These are phyloP conservation scores for Ctenodactylus gundi DNA, from an alignment of 2,113 vertebrate species.

Conservation along the genomic window DNA sequence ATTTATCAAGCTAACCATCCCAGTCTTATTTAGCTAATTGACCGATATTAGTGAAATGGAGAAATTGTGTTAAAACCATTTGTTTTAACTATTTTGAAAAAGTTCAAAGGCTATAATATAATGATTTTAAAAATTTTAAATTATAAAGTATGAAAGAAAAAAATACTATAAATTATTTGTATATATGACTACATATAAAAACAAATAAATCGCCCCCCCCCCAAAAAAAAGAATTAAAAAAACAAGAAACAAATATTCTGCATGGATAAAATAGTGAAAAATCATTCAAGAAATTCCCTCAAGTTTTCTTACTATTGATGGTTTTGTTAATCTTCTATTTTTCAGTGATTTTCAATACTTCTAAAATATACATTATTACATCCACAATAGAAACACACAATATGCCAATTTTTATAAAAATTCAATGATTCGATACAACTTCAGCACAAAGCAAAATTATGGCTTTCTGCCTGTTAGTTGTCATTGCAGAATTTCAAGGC, in stretches of 20 bases:
- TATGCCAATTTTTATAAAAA: conserved; percentile 53
- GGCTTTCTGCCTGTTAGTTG: conserved; percentile 27
- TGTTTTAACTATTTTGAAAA: neutral
- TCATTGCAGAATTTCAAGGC: conserved; percentile 51
- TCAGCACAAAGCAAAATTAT: conserved; percentile 40
- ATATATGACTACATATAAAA: neutral
- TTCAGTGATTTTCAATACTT: conserved; percentile 40
- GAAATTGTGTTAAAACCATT: neutral
- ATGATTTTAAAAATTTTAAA: neutral
- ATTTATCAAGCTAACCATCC: neutral
- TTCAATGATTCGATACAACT: conserved; percentile 43
- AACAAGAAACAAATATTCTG: neutral
- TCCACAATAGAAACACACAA: neutral
- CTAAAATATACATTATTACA: conserved; percentile 38
- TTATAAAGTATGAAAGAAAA: neutral
- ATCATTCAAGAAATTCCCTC: neutral
- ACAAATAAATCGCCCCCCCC: neutral
- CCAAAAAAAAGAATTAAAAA: neutral
- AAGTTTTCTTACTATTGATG: neutral
- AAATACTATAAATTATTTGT: neutral
- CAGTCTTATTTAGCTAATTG: neutral
- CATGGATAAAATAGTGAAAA: neutral
- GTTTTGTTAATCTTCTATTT: conserved; percentile 28
- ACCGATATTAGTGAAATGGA: neutral
- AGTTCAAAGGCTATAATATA: neutral